phyloP scores from a whole-genome alignment of 2,797 vertebrate species.

The Brotula barbata region DNA sequence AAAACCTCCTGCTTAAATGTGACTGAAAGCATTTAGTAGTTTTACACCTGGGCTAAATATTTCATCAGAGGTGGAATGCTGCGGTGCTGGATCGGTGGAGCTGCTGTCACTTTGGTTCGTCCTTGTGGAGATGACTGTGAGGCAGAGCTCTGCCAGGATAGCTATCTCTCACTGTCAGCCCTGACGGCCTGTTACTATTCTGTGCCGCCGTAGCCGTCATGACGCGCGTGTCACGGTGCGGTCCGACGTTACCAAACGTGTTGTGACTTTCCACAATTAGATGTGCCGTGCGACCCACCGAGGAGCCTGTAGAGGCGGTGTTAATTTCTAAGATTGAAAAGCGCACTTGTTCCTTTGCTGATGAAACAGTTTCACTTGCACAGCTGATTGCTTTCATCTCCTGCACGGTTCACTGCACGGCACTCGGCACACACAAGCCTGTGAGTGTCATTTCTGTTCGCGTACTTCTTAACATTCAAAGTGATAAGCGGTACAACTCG shows the following conservation, averaged over 20 bases:
- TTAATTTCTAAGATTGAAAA: constrained; percentile 71
- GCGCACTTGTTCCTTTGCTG: constrained; percentile 51
- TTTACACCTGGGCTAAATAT: constrained; percentile 86
- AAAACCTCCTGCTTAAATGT: constrained; percentile 61
- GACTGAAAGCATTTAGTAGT: constrained; percentile 85
- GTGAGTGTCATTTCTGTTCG: constrained; percentile 25
- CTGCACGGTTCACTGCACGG: constrained; percentile 10
- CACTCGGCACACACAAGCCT: not conserved
- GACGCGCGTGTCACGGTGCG: constrained; percentile 78
- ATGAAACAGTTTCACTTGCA: constrained; percentile 37
- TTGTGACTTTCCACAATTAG: constrained; percentile 84
- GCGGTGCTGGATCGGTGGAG: constrained; percentile 83
- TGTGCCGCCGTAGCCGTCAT: constrained; percentile 75
- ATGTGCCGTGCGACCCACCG: constrained; percentile 78
- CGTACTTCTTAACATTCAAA: constrained; percentile 31
- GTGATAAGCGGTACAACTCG: constrained; percentile 52
- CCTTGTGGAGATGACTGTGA: constrained; percentile 80
- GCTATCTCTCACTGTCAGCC: constrained; percentile 86
- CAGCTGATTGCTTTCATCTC: constrained; percentile 36
- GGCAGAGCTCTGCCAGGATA: constrained; percentile 82
- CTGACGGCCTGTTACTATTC: constrained; percentile 81
- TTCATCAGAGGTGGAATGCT: constrained; percentile 88
- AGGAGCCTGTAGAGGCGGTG: constrained; percentile 68
- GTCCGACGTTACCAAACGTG: constrained; percentile 77
- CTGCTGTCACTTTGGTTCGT: constrained; percentile 85